Base-by-base conservation (phyloP, 2,113 vertebrate genomes). In the Psilopogon haemacephalus region DNA sequence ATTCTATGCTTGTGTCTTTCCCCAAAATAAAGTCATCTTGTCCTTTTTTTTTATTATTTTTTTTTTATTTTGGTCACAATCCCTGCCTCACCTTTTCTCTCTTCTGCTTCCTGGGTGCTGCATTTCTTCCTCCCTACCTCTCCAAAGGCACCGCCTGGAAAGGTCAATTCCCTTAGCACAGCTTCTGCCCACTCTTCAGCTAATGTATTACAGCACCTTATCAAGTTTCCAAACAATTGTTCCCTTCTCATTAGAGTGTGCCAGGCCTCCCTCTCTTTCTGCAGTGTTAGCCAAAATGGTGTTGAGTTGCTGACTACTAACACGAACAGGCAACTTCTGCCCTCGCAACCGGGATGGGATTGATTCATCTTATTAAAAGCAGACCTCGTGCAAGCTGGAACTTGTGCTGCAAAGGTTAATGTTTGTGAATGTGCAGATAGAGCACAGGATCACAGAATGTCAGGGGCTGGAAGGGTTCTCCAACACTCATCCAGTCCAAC, bases 271-370 rank as follows among this genome's bases (percentile, higher is more conserved):
- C 94, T 96, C 93, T 94, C 93, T 95, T 92, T 96, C 84, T 89
- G 54, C 71, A 94, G 84, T 71, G 64, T 93, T 86, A 84, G 76
- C 93, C 86, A 96, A 94, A 88, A 95, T 84, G 95, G 93, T 96
- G 95, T 97, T 96, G 96, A 98, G 95, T 93, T 97, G 95, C 96
- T 98, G 96, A 97, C 94, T 98, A 89, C 92, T 96, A 94, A 96
- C 85, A 73, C 4, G 95, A 97, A 97, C 88, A 95, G 97, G 95
- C 55, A 89, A 95, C 92, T 92, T 86, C 88, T 96, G 94, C 89
- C 94, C 91, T 94, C 91, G 86, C 76, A 89, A 97, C 65, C 60
- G 50, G 85, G 89, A 90, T 95, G 93, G 95, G 97, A 97, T 92
- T 97, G 96, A 97, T 97, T 96, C 94, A 78, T 75, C 80, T 97